These are phyloP conservation scores for Holacanthella duospinosa DNA, from an alignment of 2,888 invertebrate genomes.

Conservation along the genomic window DNA sequence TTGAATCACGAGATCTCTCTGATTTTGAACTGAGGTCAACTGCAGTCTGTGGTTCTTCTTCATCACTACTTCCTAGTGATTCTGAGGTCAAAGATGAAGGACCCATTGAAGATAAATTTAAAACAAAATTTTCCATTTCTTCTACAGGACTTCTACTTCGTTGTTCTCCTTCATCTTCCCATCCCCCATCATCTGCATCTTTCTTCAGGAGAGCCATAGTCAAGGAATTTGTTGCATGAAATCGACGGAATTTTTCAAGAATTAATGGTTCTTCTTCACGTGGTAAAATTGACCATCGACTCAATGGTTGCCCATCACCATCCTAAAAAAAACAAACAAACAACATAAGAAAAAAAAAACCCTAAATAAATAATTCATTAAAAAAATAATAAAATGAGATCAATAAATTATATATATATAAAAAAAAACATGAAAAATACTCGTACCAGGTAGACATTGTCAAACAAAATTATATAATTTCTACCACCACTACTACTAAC, in stretches of 20 bases:
- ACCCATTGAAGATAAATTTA: slow-evolving; percentile 5
- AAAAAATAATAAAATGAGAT: background rate
- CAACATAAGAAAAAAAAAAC: background rate
- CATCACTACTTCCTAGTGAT: slow-evolving; percentile 1
- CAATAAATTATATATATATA: too few species aligned
- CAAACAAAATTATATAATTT: background rate
- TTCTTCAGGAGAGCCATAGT: slow-evolving; percentile 39
- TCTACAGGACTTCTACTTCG: background rate
- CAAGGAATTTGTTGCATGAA: slow-evolving; percentile 76
- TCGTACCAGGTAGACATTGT: background rate
- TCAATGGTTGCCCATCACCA: slow-evolving; percentile 66
- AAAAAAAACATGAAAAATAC: too few species aligned
- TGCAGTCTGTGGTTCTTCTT: slow-evolving; percentile 3
- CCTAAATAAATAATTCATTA: background rate
- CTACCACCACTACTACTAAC: too few species aligned
- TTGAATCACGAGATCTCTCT: background rate
- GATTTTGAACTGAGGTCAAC: slow-evolving; percentile 13
- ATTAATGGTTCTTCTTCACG: slow-evolving; percentile 82
- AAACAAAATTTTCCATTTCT: background rate
- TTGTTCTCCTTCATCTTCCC: background rate
- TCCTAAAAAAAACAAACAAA: slow-evolving; percentile 51
- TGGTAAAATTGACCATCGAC: slow-evolving; percentile 78
- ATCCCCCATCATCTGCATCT: slow-evolving; percentile 6
- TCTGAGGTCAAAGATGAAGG: slow-evolving; percentile 7
- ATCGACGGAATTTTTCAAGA: slow-evolving; percentile 79